Evolutionary conservation across 2,797 vertebrate genomes (phyloP), one percentile per base, ranked within the genome.

Genomic region (Acridotheres tristis): DNA sequence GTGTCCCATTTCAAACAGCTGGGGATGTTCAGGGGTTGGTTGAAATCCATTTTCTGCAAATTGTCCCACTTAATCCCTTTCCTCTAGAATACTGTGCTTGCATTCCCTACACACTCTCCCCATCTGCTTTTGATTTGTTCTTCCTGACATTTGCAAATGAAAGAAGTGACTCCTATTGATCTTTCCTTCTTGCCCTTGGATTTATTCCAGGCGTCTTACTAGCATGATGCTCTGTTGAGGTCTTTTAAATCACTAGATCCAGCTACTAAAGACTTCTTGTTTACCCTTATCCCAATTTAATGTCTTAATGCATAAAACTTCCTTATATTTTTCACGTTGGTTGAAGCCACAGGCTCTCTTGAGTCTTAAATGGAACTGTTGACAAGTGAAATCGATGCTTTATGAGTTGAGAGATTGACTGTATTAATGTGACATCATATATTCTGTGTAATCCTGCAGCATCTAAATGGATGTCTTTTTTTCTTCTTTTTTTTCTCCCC

Each of bases 71-170:
- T 95, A 95, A 92, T 92, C 51, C 51, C 40, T 82, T 89, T 72
- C 27, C 69, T 80, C 71, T 66, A 61, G 58, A 89, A 78, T 74
- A 47, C 36, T 89, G 53, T 61, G 54, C 50, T 90, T 89, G 47
- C 75, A 89, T 95, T 89, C 69, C 48, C 82, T 91, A 48, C 16
- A 45, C 69, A 68, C 36, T 85, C 63, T 74, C 42, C 34, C 36
- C 78, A 86, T 79, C 62, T 92, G 95, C 36, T 89, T 93, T 86
- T 84, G 62, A 91, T 95, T 94, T 94, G 85, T 83, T 92, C 54
- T 93, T 95, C 76, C 66, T 96, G 89, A 93, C 76, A 78, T 59
- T 89, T 96, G 71, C 76, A 90, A 91, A 66, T 0, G 1, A 85
- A 87, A 88, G 18, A 59, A 94, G 66, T 91, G 25, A 72, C 72